These are phyloP conservation scores for Drosophila ambigua DNA, from an alignment of 1,140 invertebrate genomes.

Conservation along the genomic window DNA sequence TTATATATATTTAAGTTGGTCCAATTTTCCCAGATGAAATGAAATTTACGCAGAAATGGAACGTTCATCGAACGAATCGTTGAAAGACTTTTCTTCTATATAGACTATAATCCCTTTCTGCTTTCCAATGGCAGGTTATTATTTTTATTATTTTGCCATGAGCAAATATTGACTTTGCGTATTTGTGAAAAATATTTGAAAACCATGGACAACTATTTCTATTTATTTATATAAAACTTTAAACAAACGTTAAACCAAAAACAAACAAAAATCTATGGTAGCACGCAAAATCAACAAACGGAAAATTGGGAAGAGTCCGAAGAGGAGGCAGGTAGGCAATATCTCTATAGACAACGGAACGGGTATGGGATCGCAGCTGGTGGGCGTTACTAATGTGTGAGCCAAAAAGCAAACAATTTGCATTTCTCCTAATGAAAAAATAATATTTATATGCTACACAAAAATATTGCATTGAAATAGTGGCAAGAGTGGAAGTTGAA, in stretches of 20 bases:
- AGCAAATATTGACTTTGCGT: conserved; percentile 66
- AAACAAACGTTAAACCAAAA: conserved; percentile 44
- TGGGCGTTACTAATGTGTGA: conserved; percentile 54
- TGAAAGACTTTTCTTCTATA: too few relatives aligned
- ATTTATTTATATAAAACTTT: conserved; percentile 56
- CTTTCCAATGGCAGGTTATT: conserved; percentile 18
- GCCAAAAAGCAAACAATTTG: conserved; percentile 62
- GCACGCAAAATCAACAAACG: conserved; percentile 53
- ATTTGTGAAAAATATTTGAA: conserved; percentile 64
- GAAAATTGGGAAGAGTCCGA: conserved; percentile 19
- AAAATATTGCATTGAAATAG: conserved; percentile 17
- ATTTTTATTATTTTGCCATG: conserved; percentile 8
- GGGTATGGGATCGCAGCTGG: conserved; percentile 35
- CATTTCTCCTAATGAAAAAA: conserved; percentile 68
- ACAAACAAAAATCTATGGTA: conserved; percentile 52
- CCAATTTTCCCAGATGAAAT: not conserved
- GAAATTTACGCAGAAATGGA: too few relatives aligned
- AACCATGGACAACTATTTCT: conserved; percentile 10
- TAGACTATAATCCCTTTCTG: too few relatives aligned
- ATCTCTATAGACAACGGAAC: conserved; percentile 2
- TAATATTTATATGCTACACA: conserved; percentile 53
- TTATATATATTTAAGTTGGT: not conserved
- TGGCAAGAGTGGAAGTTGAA: conserved; percentile 15
- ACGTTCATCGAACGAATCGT: too few relatives aligned
- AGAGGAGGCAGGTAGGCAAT: conserved; percentile 15